Conservation (phyloP, 2,113 vertebrate species). For the Melanocharis versteri region DNA sequence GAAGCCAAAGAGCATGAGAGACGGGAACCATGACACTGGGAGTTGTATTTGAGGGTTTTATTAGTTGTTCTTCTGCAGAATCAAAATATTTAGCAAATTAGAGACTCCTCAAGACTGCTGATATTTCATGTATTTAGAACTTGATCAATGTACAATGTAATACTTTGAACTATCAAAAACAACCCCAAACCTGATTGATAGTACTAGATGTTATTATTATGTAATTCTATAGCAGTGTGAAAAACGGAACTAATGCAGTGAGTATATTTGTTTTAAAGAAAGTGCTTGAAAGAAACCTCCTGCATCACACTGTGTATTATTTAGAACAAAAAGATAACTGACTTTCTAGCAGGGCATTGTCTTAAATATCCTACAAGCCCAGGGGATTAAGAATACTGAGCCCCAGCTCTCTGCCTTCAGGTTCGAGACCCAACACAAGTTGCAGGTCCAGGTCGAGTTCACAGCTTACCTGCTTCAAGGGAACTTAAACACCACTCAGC, state of each 20-base stretch:
- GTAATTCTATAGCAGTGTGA: conserved; percentile 62
- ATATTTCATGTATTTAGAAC: conserved; percentile 67
- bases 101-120: conserved; percentile 69
- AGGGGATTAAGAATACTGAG: background rate
- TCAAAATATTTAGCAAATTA: conserved; percentile 81
- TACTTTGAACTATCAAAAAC: conserved; percentile 69
- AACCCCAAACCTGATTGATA: conserved; percentile 62
- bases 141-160: conserved; percentile 75
- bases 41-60: conserved; percentile 72
- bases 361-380: conserved; percentile 19
- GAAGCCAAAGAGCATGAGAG: background rate
- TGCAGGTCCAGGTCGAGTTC: background rate
- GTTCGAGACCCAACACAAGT: background rate
- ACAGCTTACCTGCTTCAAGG: conserved; percentile 45
- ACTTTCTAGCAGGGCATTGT: conserved; percentile 15
- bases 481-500: background rate
- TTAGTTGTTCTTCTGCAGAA: conserved; percentile 79
- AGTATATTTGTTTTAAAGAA: conserved; percentile 50
- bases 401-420: background rate
- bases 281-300: conserved; percentile 63
- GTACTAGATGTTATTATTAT: conserved; percentile 64
- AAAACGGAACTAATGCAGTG: conserved; percentile 58
- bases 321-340: conserved; percentile 2
- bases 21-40: conserved; percentile 37
- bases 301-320: conserved; percentile 42